Evolutionary conservation across 2,888 invertebrate genomes (phyloP).

Genomic region (Trichogramma evanescens): DNA sequence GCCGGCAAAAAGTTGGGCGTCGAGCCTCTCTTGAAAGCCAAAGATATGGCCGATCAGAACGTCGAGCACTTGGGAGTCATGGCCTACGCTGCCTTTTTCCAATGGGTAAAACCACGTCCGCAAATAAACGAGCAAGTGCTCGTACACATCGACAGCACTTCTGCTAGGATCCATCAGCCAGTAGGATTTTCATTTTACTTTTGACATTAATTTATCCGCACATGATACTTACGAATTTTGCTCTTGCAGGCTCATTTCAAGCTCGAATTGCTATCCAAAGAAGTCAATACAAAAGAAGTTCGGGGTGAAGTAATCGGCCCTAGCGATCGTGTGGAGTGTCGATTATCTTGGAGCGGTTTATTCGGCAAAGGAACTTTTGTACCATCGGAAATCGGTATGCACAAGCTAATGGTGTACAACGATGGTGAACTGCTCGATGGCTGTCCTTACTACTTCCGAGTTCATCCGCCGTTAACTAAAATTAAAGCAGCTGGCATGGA

Average conservation of each 20-base stretch:
- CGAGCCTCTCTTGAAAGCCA: constrained; percentile 82
- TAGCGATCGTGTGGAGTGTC: constrained; percentile 57
- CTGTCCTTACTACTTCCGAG: constrained; percentile 73
- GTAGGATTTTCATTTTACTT: constrained; percentile 50
- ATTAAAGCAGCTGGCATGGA: constrained; percentile 90
- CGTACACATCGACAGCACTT: constrained; percentile 74
- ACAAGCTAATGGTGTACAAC: constrained; percentile 64
- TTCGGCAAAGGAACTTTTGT: constrained; percentile 74
- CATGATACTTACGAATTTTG: constrained; percentile 5
- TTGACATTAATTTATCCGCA: background rate
- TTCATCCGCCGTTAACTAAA: constrained; percentile 77
- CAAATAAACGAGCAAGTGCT: constrained; percentile 76
- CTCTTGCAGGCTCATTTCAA: constrained; percentile 67
- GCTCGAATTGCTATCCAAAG: constrained; percentile 64
- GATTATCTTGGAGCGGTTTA: constrained; percentile 44
- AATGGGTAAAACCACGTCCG: constrained; percentile 79
- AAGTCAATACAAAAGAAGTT: constrained; percentile 66
- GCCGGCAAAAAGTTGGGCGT: constrained; percentile 66
- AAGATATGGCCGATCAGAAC: constrained; percentile 90
- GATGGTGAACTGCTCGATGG: constrained; percentile 55
- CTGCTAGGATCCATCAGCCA: constrained; percentile 78
- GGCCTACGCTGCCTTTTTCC: constrained; percentile 91
- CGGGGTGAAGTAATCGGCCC: constrained; percentile 73
- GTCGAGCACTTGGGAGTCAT: constrained; percentile 95
- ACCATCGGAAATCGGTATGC: constrained; percentile 88